Percentiles rank a stretch among this genome's conserved stretches.
These are phyloP conservation scores for Xestia rhomboidea DNA, from an alignment of 2,888 invertebrate species.

Conservation along the genomic window DNA sequence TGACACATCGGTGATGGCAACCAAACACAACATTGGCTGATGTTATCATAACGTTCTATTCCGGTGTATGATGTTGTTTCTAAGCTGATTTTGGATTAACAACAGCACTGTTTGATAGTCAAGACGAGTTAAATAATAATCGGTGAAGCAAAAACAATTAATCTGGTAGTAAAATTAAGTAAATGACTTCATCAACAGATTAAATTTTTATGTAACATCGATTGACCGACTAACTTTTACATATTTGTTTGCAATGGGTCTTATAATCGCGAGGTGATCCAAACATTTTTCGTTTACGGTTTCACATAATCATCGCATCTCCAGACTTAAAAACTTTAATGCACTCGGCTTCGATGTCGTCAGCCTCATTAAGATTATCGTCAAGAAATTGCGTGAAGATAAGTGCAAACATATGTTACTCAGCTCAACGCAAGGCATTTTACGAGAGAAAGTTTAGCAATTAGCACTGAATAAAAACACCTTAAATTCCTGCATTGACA, in stretches of 20 bases:
- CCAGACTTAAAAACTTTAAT: constrained; percentile 5
- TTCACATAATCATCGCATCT: constrained; percentile 4
- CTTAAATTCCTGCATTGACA: constrained; percentile 40
- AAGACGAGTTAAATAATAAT: neutral
- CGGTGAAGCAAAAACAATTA: neutral
- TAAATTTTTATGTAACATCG: constrained; percentile 24
- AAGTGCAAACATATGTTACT: constrained; percentile 42
- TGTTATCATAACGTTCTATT: constrained; percentile 23
- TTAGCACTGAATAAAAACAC: constrained; percentile 44
- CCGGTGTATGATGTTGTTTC: constrained; percentile 17
- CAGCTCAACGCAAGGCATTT: constrained; percentile 30
- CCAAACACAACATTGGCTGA: constrained; percentile 30
- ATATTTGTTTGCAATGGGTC: neutral
- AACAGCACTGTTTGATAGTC: neutral
- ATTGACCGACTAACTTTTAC: constrained; percentile 41
- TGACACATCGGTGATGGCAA: constrained; percentile 46
- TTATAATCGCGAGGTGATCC: neutral
- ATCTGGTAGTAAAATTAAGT: neutral
- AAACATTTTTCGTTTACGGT: neutral
- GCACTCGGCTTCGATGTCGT: neutral
- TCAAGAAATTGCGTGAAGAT: constrained; percentile 26
- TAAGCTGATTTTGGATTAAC: constrained; percentile 2
- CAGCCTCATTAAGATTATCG: constrained; percentile 12
- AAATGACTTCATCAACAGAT: neutral
- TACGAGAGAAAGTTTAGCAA: constrained; percentile 50